Evolutionary conservation across 53 echinoderm and acorn worm genomes (phyloP).

Genomic region (Crossaster papposus): DNA sequence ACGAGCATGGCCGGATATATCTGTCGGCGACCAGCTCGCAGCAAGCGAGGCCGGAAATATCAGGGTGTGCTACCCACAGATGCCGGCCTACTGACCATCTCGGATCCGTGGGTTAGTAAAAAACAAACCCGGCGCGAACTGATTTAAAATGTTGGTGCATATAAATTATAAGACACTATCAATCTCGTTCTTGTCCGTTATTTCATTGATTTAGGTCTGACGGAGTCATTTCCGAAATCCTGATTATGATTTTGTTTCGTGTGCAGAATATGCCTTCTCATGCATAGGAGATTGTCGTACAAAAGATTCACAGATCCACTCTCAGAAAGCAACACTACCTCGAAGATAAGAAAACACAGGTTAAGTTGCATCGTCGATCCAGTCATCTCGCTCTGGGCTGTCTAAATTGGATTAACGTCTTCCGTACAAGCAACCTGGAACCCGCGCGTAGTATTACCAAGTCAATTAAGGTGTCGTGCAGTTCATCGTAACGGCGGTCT

Average conservation of each 20-base stretch:
- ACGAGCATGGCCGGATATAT: too few species aligned
- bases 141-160: too few species aligned
- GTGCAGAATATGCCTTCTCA: not conserved
- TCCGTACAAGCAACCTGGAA: conserved; percentile 9
- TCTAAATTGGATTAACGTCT: conserved; percentile 43
- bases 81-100: too few species aligned
- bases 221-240: not conserved
- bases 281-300: not conserved
- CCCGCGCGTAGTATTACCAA: not conserved
- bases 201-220: not conserved
- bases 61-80: too few species aligned
- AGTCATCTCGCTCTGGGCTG: not conserved
- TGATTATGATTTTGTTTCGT: not conserved
- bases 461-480: conserved; percentile 22
- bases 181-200: not conserved
- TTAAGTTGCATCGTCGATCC: not conserved
- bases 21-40: too few species aligned
- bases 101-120: too few species aligned
- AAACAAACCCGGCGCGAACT: too few species aligned
- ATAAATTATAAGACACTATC: not conserved
- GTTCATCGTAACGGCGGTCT: conserved; percentile 9
- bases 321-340: not conserved
- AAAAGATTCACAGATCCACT: not conserved
- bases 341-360: not conserved
- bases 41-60: too few species aligned